phyloP scores from a whole-genome alignment of 2,888 invertebrate species.

The Orthosia incerta region DNA sequence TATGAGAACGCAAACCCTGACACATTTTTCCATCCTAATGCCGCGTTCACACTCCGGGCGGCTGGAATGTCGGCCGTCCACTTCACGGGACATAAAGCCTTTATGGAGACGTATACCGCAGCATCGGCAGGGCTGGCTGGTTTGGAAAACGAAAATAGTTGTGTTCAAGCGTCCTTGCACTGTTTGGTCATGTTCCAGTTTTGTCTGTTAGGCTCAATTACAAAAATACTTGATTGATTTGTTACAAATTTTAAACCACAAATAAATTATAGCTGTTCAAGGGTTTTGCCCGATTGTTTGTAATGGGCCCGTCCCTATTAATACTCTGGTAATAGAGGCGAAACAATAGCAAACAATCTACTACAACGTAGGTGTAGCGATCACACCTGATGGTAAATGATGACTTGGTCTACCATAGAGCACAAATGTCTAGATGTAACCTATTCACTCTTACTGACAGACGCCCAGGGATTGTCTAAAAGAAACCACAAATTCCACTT shows the following conservation, averaged over 20 bases:
- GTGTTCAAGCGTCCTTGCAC: not conserved
- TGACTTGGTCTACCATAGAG: no score
- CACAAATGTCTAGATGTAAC: no score
- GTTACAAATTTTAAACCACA: no score
- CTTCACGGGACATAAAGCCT: conserved; percentile 86
- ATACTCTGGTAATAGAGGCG: no score
- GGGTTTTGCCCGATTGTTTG: not conserved
- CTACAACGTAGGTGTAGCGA: not conserved
- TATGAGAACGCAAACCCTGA: conserved; percentile 63
- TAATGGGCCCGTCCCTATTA: no score
- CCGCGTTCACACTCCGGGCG: conserved; percentile 68
- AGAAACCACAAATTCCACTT: no score
- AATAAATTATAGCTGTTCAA: not conserved
- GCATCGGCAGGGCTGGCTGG: conserved; percentile 59
- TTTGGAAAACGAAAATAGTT: conserved; percentile 28
- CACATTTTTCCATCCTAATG: conserved; percentile 69
- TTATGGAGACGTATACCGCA: conserved; percentile 81
- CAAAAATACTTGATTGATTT: no score
- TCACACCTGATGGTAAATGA: no score
- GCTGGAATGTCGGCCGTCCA: conserved; percentile 73
- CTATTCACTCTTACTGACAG: no score
- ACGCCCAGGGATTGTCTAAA: no score
- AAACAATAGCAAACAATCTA: not conserved
- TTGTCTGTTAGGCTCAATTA: no score
- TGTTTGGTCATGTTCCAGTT: not conserved